Base-by-base conservation (phyloP, 2,797 vertebrate genomes). In the Pangasius djambal region DNA sequence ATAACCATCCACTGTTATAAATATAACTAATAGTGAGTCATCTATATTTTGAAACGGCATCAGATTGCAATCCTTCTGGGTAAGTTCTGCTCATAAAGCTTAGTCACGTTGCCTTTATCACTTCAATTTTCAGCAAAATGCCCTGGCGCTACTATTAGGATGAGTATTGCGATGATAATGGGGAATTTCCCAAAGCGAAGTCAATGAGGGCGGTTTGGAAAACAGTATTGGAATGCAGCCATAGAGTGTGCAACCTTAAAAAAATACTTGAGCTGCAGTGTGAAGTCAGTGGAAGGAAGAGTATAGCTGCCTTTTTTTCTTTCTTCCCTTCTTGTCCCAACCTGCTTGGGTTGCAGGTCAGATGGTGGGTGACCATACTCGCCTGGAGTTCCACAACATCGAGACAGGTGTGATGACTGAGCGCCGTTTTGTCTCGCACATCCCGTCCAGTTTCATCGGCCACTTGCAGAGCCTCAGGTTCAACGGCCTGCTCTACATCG, bases 391-490 rank as follows among this genome's bases (percentile, higher is more conserved):
- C 96, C 98, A 99, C 95, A 99, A 99, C 93, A 99, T 99, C 0
- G 99, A 99, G 95, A 99, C 99, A 0, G 99, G 99, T 52, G 97
- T 98, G 94, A 99, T 99, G 98, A 99, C 98, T 0, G 99, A 99
- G 95, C 97, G 98, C 5, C 97, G 97, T 0, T 99, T 98, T 89
- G 96, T 98, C 92, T 98, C 99, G 0, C 96, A 97, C 87, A 97
- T 99, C 89, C 99, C 99, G 0, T 99, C 99, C 92, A 98, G 98
- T 94, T 99, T 99, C 94, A 99, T 99, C 0, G 99, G 98, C 55
- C 99, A 99, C 87, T 96, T 99, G 83, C 99, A 99, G 96, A 99
- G 98, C 94, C 97, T 99, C n/a, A 98, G 97, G 97, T 99, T 99
- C 94, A 99, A 99, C 0, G 98, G 98, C 85, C 97, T 99, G 95